Base-by-base conservation (phyloP, 2,888 invertebrate species). In the Platerodrilus igneus region DNA sequence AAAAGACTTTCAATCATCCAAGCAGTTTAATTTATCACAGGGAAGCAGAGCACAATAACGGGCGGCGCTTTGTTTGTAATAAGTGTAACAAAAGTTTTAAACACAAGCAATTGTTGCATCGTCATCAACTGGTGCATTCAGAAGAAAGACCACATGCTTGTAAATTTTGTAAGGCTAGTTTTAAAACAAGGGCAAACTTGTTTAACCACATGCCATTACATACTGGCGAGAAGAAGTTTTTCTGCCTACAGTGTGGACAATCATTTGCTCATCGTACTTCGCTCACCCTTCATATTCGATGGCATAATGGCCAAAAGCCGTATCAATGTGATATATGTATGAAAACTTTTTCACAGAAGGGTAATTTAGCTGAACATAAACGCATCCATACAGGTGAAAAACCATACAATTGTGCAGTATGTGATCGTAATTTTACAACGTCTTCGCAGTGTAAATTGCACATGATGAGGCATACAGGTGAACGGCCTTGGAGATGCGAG, bases 91-190 rank as follows among this genome's bases (percentile, higher is more conserved):
- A 84, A 64, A 71, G 75, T 38, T 90, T 89, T 69, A 79, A 80
- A 51, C 84, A 84, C 62, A 80, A 79, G 48, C 83, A 83, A 58
- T 68, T 86, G 34, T 67, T 88, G 48, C 77, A 81, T 59, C 72
- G 84, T 48, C 86, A 95, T 74, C 79, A 91, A 72, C 60, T 86
- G 51, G 79, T 89, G 50, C 81, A 95, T 76, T 77, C 83, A 51
- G 74, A 82, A 32, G 75, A 75, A 20, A 69, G 85, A 20, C 81
- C 79, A 1, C 81, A 74, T 56, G 60, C 68, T 28, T 86, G 85
- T 63, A 73, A 74, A 60, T 70, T 76, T 10, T 74, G 78, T 43
- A 61, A 62, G 4, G 73, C 79, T 0, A 73, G 75, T 25, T 86
- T 85, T 63, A 84, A 86, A 62, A 81, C 84, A 0, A 79, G 80